phyloP scores from a whole-genome alignment of 1,140 invertebrate genomes.

The Pantala flavescens region DNA sequence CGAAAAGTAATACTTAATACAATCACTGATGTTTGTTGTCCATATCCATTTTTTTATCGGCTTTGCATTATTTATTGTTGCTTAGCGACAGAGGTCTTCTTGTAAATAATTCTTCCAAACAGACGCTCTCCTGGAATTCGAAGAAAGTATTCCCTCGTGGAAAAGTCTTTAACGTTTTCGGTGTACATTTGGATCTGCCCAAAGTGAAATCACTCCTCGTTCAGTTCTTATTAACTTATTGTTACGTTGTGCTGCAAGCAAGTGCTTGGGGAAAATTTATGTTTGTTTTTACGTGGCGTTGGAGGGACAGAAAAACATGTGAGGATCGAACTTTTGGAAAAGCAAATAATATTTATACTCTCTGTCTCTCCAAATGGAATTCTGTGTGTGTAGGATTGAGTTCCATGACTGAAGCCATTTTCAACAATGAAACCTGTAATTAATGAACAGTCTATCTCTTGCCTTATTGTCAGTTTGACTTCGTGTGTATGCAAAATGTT shows the following conservation, averaged over 20 bases:
- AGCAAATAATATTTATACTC: background rate
- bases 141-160: background rate
- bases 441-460: background rate
- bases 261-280: background rate
- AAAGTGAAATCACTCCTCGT: background rate
- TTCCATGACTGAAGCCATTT: background rate
- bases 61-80: conserved; percentile 10
- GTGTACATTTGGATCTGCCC: background rate
- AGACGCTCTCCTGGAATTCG: background rate
- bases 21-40: conserved; percentile 6
- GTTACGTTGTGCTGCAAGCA: background rate
- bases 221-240: background rate
- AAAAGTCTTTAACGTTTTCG: background rate
- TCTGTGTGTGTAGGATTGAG: background rate
- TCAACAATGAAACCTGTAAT: background rate
- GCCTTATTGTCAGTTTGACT: conserved; percentile 9
- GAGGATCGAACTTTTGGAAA: background rate
- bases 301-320: background rate
- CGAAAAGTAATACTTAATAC: conserved; percentile 7
- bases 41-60: conserved; percentile 10
- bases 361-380: conserved; percentile 1
- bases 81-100: background rate
- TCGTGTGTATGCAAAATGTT: conserved; percentile 6
- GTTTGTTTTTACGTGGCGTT: background rate
- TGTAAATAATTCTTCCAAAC: background rate